phyloP scores from a whole-genome alignment of 1,140 invertebrate genomes.

The Charaxes varanes region DNA sequence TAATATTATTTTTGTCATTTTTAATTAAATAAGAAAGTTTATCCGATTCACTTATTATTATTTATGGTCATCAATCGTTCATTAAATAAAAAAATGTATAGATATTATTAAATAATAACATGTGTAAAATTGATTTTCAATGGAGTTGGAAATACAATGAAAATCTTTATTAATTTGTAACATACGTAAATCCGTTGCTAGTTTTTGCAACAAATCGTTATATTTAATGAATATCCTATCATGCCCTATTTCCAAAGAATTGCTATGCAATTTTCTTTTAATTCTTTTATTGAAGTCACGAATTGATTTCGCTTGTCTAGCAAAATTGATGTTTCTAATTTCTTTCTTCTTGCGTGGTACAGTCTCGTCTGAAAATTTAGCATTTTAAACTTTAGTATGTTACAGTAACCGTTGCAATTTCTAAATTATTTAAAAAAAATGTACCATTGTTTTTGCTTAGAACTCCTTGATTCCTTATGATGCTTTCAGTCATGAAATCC shows the following conservation, averaged over 20 bases:
- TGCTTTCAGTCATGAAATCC: slow-evolving; percentile 35
- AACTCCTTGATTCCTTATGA: slow-evolving; percentile 8
- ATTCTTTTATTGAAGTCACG: neutral
- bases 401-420: too few species aligned
- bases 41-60: neutral
- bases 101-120: neutral
- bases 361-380: too few species aligned
- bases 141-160: slow-evolving; percentile 23
- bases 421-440: neutral
- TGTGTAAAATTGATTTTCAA: neutral
- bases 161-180: slow-evolving; percentile 39
- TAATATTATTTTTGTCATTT: neutral
- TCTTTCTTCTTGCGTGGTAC: too few species aligned
- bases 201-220: slow-evolving; percentile 27
- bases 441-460: slow-evolving; percentile 11
- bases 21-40: slow-evolving; percentile 6
- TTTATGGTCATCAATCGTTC: neutral
- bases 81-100: neutral
- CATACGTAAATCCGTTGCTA: slow-evolving; percentile 34
- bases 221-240: slow-evolving; percentile 26
- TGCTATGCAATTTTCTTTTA: neutral
- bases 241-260: slow-evolving; percentile 3
- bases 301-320: neutral
- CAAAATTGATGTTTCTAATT: neutral
- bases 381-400: too few species aligned